These are phyloP conservation scores for Patella vulgata DNA, from an alignment of 1,140 invertebrate species.

Conservation along the genomic window DNA sequence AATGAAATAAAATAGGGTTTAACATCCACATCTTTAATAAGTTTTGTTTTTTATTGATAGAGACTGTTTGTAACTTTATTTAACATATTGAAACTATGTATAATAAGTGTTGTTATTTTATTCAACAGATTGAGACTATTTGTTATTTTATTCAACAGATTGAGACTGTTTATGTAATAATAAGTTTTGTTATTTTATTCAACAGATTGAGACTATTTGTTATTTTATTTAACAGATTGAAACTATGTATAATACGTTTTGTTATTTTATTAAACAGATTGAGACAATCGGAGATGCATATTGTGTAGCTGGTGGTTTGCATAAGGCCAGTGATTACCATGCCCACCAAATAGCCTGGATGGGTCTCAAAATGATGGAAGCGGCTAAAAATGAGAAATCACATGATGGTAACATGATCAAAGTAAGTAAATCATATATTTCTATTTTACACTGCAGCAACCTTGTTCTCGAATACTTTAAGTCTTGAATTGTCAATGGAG, in stretches of 20 bases:
- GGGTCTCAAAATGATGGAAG: conserved; percentile 90
- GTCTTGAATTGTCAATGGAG: too few species aligned
- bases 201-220: not conserved
- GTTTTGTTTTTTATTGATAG: too few species aligned
- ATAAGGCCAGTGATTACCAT: conserved; percentile 83
- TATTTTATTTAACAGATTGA: conserved; percentile 50
- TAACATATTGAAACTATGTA: conserved; percentile 64
- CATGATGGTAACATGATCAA: conserved; percentile 90
- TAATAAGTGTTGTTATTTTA: conserved; percentile 25
- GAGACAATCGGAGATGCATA: conserved; percentile 66
- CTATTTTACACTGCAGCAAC: not conserved
- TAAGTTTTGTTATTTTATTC: too few species aligned
- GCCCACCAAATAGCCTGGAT: conserved; percentile 96
- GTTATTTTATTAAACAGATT: conserved; percentile 41
- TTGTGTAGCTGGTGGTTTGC: conserved; percentile 66
- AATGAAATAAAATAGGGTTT: too few species aligned
- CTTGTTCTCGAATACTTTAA: not conserved
- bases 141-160: conserved; percentile 40
- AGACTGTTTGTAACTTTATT: not conserved
- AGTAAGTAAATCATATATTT: too few species aligned
- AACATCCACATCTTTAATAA: too few species aligned
- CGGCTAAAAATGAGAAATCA: conserved; percentile 84
- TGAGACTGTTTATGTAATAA: conserved; percentile 66
- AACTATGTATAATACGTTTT: conserved; percentile 56
- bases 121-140: conserved; percentile 62